phyloP scores from a whole-genome alignment of 2,113 vertebrate species.

The Sardina pilchardus region DNA sequence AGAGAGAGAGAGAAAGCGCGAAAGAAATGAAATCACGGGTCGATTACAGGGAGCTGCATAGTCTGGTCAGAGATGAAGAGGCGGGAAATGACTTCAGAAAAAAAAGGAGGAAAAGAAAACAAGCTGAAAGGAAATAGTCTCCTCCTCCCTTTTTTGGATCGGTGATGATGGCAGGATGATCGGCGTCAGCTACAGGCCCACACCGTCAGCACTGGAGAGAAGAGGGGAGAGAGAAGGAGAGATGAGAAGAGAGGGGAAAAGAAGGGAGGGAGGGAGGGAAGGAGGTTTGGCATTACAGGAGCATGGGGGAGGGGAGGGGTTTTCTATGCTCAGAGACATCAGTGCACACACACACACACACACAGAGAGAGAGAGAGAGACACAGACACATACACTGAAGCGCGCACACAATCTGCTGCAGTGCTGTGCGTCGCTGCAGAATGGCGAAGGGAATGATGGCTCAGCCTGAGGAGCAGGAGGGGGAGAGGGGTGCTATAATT shows the following conservation, averaged over 20 bases:
- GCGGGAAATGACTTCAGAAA: constrained; percentile 2
- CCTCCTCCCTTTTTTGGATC: constrained; percentile 33
- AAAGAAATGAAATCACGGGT: constrained; percentile 12
- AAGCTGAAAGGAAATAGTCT: constrained; percentile 26
- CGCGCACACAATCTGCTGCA: constrained; percentile 10
- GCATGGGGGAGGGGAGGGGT: constrained; percentile 25
- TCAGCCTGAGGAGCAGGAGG: neutral
- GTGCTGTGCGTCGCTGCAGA: constrained; percentile 12
- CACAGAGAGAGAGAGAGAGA: no score
- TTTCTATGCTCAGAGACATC: neutral
- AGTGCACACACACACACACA: neutral
- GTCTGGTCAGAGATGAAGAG: neutral
- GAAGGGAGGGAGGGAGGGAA: neutral
- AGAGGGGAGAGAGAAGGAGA: constrained; percentile 22
- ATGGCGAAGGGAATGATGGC: neutral
- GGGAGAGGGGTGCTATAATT: neutral
- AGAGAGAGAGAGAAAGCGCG: neutral
- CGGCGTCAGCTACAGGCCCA: constrained; percentile 43
- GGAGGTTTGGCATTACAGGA: neutral
- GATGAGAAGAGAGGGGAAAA: neutral
- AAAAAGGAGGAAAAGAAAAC: neutral
- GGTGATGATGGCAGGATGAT: constrained; percentile 17
- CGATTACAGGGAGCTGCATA: neutral
- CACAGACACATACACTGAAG: constrained; percentile 13
- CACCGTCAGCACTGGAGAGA: constrained; percentile 29